Conservation (phyloP, 2,888 invertebrate genomes). For the Hyposoter dolosus region DNA sequence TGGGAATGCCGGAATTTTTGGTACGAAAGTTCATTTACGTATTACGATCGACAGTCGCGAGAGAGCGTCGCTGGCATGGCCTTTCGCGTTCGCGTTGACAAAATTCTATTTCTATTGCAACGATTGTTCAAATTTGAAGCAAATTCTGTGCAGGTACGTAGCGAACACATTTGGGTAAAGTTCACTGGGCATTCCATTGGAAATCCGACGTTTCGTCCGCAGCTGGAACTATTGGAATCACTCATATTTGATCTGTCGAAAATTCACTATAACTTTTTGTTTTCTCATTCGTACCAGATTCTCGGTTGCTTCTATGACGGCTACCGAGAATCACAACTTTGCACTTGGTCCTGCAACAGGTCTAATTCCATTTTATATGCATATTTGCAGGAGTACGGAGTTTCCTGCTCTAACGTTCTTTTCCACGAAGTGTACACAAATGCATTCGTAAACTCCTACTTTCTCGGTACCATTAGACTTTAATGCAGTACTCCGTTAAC, state of each 20-base stretch:
- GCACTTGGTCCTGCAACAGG: neutral
- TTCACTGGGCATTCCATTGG: neutral
- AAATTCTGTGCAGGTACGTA: neutral
- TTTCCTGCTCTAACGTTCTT: neutral
- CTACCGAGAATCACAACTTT: neutral
- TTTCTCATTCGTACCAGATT: slow-evolving; percentile 7
- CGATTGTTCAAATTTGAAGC: neutral
- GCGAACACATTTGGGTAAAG: neutral
- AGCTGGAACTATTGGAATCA: slow-evolving; percentile 31
- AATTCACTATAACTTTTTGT: slow-evolving; percentile 1
- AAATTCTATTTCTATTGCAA: neutral
- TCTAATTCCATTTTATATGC: neutral
- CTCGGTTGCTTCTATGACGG: neutral
- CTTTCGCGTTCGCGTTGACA: neutral
- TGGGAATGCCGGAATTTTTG: slow-evolving; percentile 44
- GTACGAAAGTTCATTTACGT: slow-evolving; percentile 48
- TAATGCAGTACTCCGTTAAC: slow-evolving; percentile 51
- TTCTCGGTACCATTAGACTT: slow-evolving; percentile 47
- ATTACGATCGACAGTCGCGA: neutral
- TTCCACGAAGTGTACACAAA: slow-evolving; percentile 38
- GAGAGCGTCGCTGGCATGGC: neutral
- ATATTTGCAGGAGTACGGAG: neutral
- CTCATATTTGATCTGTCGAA: neutral
- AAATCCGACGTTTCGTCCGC: slow-evolving; percentile 1
- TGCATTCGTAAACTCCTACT: slow-evolving; percentile 31